Percentiles rank a stretch among this genome's conserved stretches.
These are phyloP conservation scores for Antitype chi DNA, from an alignment of 2,888 invertebrate species.

Conservation along the genomic window DNA sequence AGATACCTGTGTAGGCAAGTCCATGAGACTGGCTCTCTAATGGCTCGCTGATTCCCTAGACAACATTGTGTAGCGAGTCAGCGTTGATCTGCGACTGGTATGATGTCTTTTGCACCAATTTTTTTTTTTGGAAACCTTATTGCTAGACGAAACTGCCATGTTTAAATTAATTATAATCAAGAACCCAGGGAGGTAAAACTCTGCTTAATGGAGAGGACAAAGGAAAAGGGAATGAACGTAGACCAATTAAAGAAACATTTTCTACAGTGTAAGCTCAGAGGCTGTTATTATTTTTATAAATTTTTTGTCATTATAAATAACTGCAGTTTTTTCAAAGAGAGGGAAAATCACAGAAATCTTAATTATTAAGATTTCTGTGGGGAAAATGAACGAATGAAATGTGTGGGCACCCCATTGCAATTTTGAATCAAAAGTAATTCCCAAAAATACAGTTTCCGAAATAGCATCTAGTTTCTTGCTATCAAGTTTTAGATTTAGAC, in stretches of 20 bases:
- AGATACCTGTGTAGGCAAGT: no score
- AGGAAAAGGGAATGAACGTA: neutral
- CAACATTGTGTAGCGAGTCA: neutral
- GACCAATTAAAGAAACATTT: neutral
- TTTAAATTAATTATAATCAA: neutral
- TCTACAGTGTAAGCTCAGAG: neutral
- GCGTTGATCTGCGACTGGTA: neutral
- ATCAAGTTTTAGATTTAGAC: no score
- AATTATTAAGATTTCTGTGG: no score
- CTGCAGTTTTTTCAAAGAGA: neutral
- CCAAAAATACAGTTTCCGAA: no score
- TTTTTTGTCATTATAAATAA: constrained; percentile 5
- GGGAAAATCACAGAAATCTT: no score
- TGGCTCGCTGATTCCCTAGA: neutral
- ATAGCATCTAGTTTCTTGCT: no score
- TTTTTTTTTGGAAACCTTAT: neutral
- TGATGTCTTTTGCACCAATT: neutral
- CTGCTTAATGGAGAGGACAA: neutral
- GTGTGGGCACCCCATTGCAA: no score
- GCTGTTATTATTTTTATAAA: constrained; percentile 3
- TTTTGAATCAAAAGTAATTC: no score
- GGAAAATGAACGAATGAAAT: neutral
- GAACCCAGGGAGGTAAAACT: neutral
- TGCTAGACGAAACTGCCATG: neutral
- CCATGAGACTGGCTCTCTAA: neutral